phyloP scores from a whole-genome alignment of 2,797 vertebrate species.

The Vireo griseus region DNA sequence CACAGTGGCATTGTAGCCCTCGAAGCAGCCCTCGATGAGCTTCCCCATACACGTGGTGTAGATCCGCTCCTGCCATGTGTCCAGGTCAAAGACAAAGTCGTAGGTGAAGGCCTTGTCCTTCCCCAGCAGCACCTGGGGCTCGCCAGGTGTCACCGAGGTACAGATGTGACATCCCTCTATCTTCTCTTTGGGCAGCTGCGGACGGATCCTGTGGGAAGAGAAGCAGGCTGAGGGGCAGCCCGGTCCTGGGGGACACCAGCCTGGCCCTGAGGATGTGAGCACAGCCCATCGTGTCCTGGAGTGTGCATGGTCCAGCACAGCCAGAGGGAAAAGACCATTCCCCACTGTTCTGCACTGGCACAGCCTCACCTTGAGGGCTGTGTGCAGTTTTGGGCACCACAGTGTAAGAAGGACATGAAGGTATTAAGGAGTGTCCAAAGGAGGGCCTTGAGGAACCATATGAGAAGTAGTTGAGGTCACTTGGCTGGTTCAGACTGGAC shows the following conservation, averaged over 20 bases:
- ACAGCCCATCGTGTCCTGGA: neutral
- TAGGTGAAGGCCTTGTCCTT: conserved; percentile 99
- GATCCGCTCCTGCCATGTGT: conserved; percentile 86
- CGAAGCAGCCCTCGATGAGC: conserved; percentile 95
- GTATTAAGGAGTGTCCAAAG: neutral
- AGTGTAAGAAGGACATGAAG: neutral
- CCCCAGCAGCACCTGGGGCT: conserved; percentile 94
- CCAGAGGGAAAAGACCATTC: neutral
- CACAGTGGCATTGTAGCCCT: conserved; percentile 96
- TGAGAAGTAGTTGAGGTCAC: neutral
- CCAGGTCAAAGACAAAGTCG: conserved; percentile 92
- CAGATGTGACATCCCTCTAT: conserved; percentile 97
- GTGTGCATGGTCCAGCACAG: neutral
- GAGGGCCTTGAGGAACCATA: neutral
- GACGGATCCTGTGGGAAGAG: conserved; percentile 84
- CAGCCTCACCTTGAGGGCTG: neutral
- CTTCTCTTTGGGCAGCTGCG: conserved; percentile 96
- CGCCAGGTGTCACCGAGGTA: conserved; percentile 90
- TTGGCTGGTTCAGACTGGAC: neutral
- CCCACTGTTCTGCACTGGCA: neutral
- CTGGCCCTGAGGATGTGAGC: rapidly evolving
- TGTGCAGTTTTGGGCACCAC: neutral
- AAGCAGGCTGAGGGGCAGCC: neutral
- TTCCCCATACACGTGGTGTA: conserved; percentile 85
- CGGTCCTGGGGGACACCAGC: neutral